A percentile compares a stretch with the other conserved stretches of the same genome.
These are phyloP conservation scores for Melinopterus prodromus DNA, from an alignment of 2,888 invertebrate genomes.

Conservation along the genomic window DNA sequence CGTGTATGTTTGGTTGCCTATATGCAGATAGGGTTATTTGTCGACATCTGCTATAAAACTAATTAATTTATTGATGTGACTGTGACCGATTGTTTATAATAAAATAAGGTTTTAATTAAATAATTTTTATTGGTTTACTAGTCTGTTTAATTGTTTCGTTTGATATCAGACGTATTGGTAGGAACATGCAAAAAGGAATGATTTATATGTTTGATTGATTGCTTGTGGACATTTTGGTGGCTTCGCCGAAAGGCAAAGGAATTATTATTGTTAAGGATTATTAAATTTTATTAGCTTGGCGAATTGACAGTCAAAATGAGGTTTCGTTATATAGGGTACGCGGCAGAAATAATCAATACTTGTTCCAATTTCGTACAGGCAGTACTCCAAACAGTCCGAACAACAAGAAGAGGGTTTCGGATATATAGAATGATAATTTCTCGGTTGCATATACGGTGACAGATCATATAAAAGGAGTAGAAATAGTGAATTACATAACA, in stretches of 20 bases:
- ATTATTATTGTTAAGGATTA: background rate
- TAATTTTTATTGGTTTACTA: background rate
- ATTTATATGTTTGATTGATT: background rate
- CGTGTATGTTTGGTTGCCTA: slow-evolving; percentile 24
- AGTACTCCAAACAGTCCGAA: background rate
- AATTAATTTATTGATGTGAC: background rate
- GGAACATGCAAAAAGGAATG: background rate
- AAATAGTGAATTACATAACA: slow-evolving; percentile 16
- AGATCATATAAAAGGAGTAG: slow-evolving; percentile 7
- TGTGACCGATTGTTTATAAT: background rate
- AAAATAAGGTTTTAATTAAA: background rate
- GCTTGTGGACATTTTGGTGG: background rate
- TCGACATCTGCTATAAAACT: background rate
- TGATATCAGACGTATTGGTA: background rate
- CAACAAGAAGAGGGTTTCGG: background rate
- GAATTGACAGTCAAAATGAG: background rate
- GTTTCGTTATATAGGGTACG: slow-evolving; percentile 1
- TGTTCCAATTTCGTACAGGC: slow-evolving; percentile 10
- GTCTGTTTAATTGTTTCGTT: background rate
- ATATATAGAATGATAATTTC: background rate
- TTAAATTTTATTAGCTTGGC: background rate
- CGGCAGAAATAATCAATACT: slow-evolving; percentile 11
- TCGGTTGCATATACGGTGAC: background rate
- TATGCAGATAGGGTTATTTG: background rate
- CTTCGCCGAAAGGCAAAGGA: too few relatives aligned